A percentile compares a stretch with the other conserved stretches of the same genome.
Evolutionary conservation across 1,140 invertebrate species (phyloP).

Genomic region (Ceratina japonica): DNA sequence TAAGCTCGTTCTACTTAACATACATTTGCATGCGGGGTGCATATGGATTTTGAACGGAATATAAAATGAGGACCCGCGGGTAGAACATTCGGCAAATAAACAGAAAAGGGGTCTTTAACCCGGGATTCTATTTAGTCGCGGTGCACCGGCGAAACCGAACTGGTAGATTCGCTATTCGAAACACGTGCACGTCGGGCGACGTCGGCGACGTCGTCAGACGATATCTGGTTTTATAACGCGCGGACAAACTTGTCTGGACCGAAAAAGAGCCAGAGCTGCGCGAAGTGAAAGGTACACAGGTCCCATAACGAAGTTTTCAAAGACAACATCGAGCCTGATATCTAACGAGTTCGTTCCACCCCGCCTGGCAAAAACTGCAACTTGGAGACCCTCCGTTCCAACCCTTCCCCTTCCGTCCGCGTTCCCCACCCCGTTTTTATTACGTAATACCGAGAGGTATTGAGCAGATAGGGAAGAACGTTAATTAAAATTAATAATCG

Average conservation of each 20-base stretch:
- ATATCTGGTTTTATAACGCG: constrained; percentile 41
- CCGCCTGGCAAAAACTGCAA: constrained; percentile 58
- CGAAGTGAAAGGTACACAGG: constrained; percentile 54
- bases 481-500: too few species aligned
- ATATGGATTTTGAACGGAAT: too few species aligned
- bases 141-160: too few species aligned
- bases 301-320: constrained; percentile 63
- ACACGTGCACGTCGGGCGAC: constrained; percentile 33
- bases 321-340: constrained; percentile 66
- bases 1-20: too few species aligned
- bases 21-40: too few species aligned
- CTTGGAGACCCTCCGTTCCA: constrained; percentile 49
- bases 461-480: too few species aligned
- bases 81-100: too few species aligned
- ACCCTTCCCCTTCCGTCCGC: constrained; percentile 9
- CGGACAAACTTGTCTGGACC: constrained; percentile 30
- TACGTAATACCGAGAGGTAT: too few species aligned
- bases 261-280: constrained; percentile 36
- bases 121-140: background rate
- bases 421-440: background rate
- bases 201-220: constrained; percentile 2
- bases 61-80: too few species aligned
- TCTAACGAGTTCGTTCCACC: constrained; percentile 67
- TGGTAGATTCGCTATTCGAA: constrained; percentile 39
- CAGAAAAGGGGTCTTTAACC: too few species aligned